Conservation (phyloP, 2,113 vertebrate genomes). For the Cynoglossus semilaevis region DNA sequence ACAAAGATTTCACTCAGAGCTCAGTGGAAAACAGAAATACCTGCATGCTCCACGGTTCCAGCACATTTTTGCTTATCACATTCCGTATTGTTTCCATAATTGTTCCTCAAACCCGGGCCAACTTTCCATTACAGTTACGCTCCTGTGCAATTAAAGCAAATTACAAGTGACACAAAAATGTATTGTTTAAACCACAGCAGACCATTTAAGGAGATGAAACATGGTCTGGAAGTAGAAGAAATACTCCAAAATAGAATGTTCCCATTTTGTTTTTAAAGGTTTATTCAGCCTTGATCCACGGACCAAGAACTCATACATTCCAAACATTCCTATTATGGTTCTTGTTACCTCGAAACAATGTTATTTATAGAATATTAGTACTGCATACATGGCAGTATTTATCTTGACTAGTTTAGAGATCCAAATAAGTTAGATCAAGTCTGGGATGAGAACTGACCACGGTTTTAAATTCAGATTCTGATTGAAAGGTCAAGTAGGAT, state of each 20-base stretch:
- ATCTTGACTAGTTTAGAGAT: too few relatives aligned
- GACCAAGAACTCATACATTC: too few relatives aligned
- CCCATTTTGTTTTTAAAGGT: background rate
- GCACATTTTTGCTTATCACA: constrained; percentile 31
- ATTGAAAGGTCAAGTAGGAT: too few relatives aligned
- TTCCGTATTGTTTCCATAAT: constrained; percentile 34
- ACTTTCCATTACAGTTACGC: constrained; percentile 35
- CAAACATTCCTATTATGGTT: too few relatives aligned
- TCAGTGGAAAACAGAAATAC: constrained; percentile 21
- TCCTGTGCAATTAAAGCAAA: constrained; percentile 8
- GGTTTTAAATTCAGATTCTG: too few relatives aligned
- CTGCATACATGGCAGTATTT: too few relatives aligned
- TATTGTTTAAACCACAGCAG: constrained; percentile 1
- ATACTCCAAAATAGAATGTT: constrained; percentile 1
- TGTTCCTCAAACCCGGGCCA: constrained; percentile 19
- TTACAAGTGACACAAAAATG: constrained; percentile 1
- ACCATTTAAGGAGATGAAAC: background rate
- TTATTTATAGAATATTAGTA: too few relatives aligned
- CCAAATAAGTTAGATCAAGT: too few relatives aligned
- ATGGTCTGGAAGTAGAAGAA: background rate
- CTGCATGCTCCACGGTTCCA: constrained; percentile 14
- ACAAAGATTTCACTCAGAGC: constrained; percentile 18
- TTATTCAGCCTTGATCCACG: too few relatives aligned
- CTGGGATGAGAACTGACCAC: too few relatives aligned
- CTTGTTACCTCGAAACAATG: too few relatives aligned